Percentiles rank a stretch among this genome's conserved stretches.
phyloP scores from a whole-genome alignment of 2,797 vertebrate genomes.

The Sebastes taczanowskii region DNA sequence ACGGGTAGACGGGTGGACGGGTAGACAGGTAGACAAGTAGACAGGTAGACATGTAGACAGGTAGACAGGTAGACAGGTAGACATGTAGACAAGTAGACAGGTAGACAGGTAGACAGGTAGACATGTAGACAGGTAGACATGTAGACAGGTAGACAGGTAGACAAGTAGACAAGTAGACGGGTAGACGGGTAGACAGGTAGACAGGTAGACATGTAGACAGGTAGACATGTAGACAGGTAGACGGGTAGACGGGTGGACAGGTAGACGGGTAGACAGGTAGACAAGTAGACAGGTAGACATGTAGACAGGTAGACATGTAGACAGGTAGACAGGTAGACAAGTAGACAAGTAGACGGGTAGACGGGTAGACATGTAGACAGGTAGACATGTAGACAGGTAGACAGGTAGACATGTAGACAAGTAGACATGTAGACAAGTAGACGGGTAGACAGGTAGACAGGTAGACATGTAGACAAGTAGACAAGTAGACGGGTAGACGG shows the following conservation, averaged over 20 bases:
- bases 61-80: neutral
- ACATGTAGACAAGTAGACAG: fast-evolving
- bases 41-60: neutral
- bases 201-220: fast-evolving
- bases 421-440: neutral
- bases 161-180: too few species aligned
- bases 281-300: too few species aligned
- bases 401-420: too few species aligned
- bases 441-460: fast-evolving
- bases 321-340: fast-evolving
- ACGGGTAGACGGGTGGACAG: neutral
- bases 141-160: too few species aligned
- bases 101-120: neutral
- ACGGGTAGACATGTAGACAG: neutral
- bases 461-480: fast-evolving
- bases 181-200: neutral
- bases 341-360: fast-evolving
- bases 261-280: neutral
- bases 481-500: neutral
- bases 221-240: fast-evolving
- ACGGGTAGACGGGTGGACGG: too few species aligned
- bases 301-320: neutral
- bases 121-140: neutral
- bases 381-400: neutral
- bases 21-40: too few species aligned